These are phyloP conservation scores for Drosophila asahinai DNA, from an alignment of 1,140 invertebrate species.

Conservation along the genomic window DNA sequence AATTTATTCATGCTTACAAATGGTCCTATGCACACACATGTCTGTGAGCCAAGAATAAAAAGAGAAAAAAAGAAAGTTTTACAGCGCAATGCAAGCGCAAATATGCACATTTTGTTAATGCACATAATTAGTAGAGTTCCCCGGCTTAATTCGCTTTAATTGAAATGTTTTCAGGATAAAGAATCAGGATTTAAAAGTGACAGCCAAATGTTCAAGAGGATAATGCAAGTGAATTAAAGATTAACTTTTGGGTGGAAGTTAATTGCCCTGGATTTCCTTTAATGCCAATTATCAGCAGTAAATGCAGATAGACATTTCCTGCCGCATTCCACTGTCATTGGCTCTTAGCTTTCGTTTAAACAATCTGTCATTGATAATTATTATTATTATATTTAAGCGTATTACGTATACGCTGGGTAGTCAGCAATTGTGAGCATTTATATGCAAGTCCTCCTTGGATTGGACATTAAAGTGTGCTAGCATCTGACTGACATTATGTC, in stretches of 20 bases:
- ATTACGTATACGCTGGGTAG: slow-evolving; percentile 52
- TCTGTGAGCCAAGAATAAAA: slow-evolving; percentile 15
- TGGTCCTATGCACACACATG: slow-evolving; percentile 21
- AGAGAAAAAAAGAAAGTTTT: slow-evolving; percentile 10
- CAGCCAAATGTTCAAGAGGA: not conserved
- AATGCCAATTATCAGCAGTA: not conserved
- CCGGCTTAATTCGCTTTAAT: slow-evolving; percentile 34
- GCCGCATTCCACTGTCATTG: slow-evolving; percentile 10
- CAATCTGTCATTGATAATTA: slow-evolving; percentile 31
- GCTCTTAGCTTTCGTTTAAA: slow-evolving; percentile 10
- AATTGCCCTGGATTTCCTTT: slow-evolving; percentile 15
- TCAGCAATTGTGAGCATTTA: slow-evolving; percentile 5
- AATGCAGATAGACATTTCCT: not conserved
- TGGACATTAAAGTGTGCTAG: slow-evolving; percentile 38
- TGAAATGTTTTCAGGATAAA: slow-evolving; percentile 23
- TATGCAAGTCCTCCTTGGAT: slow-evolving; percentile 51
- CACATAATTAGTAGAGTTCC: slow-evolving; percentile 51
- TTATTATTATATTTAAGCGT: slow-evolving; percentile 16
- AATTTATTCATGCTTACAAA: slow-evolving; percentile 48
- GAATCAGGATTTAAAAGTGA: not conserved
- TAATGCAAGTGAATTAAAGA: slow-evolving; percentile 2
- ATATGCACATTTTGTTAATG: slow-evolving; percentile 47
- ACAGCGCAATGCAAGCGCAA: slow-evolving; percentile 16
- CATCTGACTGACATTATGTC: slow-evolving; percentile 56
- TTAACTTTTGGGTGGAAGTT: not conserved